Percentiles rank a stretch among this genome's conserved stretches.
Evolutionary conservation across 2,888 invertebrate genomes (phyloP).

Genomic region (Cepaea hortensis): DNA sequence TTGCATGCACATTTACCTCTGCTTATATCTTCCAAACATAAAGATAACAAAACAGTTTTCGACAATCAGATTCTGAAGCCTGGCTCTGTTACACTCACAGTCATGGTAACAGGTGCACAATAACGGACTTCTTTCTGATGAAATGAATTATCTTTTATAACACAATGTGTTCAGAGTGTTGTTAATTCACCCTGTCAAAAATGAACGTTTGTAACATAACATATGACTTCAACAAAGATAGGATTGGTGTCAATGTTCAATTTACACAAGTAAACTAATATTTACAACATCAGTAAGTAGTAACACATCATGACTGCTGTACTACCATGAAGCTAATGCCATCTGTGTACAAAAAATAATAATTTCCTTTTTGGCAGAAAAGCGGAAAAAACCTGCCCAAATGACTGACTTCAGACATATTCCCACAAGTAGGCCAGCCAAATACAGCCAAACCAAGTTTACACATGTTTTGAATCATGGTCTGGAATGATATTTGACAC

Average conservation of each 20-base stretch:
- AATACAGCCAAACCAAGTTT: background rate
- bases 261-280: background rate
- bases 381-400: background rate
- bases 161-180: too few species aligned
- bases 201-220: background rate
- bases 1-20: too few species aligned
- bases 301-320: background rate
- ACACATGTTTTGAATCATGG: background rate
- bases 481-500: conserved; percentile 16
- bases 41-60: too few species aligned
- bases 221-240: background rate
- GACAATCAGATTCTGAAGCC: too few species aligned
- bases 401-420: background rate
- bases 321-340: background rate
- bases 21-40: too few species aligned
- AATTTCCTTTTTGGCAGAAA: background rate
- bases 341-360: background rate
- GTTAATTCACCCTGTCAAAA: too few species aligned
- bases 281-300: background rate
- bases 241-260: background rate
- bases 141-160: too few species aligned
- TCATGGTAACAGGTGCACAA: background rate
- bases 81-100: too few species aligned
- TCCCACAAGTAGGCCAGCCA: background rate
- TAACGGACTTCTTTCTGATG: background rate